Evolutionary conservation across 2,888 invertebrate genomes (phyloP), one percentile per base, ranked within the genome.

Genomic region (Carpatolechia fugitivella): DNA sequence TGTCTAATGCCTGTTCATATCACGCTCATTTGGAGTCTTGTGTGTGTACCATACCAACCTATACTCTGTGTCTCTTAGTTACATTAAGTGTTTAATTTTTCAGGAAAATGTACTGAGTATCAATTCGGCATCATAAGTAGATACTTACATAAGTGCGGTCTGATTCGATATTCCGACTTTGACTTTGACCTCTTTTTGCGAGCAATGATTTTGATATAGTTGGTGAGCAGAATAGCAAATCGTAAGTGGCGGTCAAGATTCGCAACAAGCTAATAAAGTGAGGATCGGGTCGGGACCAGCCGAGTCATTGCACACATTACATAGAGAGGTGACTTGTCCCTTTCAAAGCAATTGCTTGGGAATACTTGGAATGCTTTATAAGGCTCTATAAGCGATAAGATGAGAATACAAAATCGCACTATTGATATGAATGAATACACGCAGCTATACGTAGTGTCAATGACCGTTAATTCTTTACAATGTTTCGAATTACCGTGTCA

Each of bases 271-370:
- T 38, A 52, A 52, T 44, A 40, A 38, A 36, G 3, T 41, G 14
- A 44, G 50, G 55, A 20, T 50, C 56, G 54, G 20, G 54, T 24
- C 24, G 24, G 24, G 56, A 46, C 29, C 56, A 56, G 36, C 14
- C 16, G n/a, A 48, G 29, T 40, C 13, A 29, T 38, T 51, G 51
- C 13, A 53, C 35, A 56, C 52, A 49, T 35, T 44, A 54, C 49
- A 13, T 16, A 20, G 10, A n/a, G 7, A 18, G 40, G 7, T n/a
- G 46, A 46, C 29, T 46, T 46, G 29, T 29, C 44, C 18, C 35
- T 36, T 38, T 18, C 33, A 38, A 38, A 50, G 29, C 50, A 38
- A n/a, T 38, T 38, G 35, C 13, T 49, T 24, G 49, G 33, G 16
- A 16, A n/a, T n/a, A n/a, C 6, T 24, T 24, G 24, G 24, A 4